A percentile compares a stretch with the other conserved stretches of the same genome.
Evolutionary conservation across 2,888 invertebrate species (phyloP).

Genomic region (Resseliella maxima): DNA sequence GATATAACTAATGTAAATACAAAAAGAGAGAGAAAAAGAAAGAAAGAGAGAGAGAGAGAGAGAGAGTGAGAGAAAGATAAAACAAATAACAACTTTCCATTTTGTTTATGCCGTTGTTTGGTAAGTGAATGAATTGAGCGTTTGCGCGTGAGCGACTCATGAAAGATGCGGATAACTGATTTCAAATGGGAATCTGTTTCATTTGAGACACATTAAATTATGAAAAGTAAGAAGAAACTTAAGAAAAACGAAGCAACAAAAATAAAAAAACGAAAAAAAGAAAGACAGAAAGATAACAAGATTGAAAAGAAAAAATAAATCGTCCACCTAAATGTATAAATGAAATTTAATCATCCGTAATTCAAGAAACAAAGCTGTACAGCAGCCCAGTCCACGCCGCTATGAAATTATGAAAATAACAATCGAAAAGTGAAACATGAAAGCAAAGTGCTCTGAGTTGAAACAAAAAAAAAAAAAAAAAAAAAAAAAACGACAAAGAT

Average conservation of each 20-base stretch:
- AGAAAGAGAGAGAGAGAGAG: neutral
- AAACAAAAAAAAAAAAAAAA: too few species aligned
- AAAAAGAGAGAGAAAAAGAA: neutral
- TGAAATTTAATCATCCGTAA: neutral
- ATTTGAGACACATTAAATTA: neutral
- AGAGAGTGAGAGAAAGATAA: neutral
- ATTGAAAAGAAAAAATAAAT: neutral
- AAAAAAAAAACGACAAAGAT: neutral
- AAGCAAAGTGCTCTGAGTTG: neutral
- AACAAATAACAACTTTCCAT: slow-evolving; percentile 48
- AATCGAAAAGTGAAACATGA: slow-evolving; percentile 11
- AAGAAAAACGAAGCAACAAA: too few species aligned
- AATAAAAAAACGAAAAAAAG: neutral
- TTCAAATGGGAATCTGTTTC: slow-evolving; percentile 8
- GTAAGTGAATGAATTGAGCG: neutral
- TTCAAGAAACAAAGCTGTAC: neutral
- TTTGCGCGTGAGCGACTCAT: neutral
- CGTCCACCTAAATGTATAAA: neutral
- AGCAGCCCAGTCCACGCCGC: neutral
- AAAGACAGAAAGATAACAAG: neutral
- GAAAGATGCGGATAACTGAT: neutral
- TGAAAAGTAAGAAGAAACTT: too few species aligned
- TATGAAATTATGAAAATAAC: slow-evolving; percentile 7
- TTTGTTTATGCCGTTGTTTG: neutral
- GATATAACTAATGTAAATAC: slow-evolving; percentile 21